phyloP scores from a whole-genome alignment of 2,797 vertebrate genomes.

The Scyliorhinus canicula region DNA sequence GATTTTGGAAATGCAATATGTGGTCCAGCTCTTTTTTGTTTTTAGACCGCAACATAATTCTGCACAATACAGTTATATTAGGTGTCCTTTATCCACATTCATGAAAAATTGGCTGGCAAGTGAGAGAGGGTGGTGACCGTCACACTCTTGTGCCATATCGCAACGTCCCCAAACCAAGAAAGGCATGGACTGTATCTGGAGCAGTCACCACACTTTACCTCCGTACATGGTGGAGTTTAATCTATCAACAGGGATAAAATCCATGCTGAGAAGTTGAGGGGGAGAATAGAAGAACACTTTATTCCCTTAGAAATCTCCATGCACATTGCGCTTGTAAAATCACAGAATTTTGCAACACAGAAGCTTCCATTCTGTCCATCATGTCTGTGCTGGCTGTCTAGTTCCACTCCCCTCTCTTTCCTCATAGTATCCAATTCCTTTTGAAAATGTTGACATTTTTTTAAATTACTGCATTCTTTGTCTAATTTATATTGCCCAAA shows the following conservation, averaged over 20 bases:
- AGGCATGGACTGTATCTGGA: neutral
- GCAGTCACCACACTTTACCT: neutral
- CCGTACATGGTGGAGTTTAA: neutral
- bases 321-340: neutral
- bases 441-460: neutral
- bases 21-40: neutral
- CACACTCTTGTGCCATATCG: neutral
- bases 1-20: neutral
- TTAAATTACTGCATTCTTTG: neutral
- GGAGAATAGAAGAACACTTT: neutral
- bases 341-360: neutral
- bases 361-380: neutral
- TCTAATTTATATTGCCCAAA: too few species aligned
- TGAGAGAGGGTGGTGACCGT: neutral
- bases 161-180: neutral
- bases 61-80: neutral
- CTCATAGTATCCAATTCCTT: neutral
- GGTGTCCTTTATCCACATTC: neutral
- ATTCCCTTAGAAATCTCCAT: neutral
- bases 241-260: neutral
- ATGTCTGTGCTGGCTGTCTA: neutral
- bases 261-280: neutral
- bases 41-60: neutral
- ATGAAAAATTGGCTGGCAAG: neutral
- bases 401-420: neutral